Evolutionary conservation across 2,113 vertebrate genomes (phyloP).

Genomic region (Craseonycteris thonglongyai): DNA sequence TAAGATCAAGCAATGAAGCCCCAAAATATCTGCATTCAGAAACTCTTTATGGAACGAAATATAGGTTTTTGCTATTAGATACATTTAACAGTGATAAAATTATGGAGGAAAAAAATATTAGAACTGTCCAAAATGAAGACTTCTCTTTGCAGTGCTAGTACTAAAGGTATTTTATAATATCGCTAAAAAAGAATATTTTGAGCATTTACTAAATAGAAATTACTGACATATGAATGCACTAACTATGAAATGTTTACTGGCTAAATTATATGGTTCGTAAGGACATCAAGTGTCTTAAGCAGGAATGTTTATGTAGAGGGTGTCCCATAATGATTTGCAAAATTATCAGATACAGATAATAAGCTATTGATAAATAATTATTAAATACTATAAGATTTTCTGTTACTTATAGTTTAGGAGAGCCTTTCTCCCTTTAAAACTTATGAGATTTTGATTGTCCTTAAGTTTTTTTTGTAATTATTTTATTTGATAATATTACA

Average conservation of each 20-base stretch:
- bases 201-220: not conserved
- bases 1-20: not conserved
- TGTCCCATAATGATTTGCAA: not conserved
- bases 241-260: not conserved
- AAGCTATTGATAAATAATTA: not conserved
- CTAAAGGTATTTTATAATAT: not conserved
- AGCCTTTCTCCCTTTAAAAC: not conserved
- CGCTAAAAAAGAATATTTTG: not conserved
- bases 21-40: not conserved
- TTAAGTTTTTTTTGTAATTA: constrained; percentile 13
- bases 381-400: not conserved
- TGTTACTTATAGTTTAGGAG: not conserved
- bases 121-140: not conserved
- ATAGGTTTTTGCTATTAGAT: not conserved
- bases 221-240: not conserved
- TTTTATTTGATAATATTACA: not conserved
- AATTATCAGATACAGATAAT: not conserved
- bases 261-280: not conserved
- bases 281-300: not conserved
- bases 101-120: not conserved
- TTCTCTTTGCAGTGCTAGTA: not conserved
- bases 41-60: not conserved
- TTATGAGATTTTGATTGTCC: not conserved
- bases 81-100: not conserved
- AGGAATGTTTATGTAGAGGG: not conserved